phyloP scores from a whole-genome alignment of 2,797 vertebrate genomes.

The Petrocephalus sullivani region DNA sequence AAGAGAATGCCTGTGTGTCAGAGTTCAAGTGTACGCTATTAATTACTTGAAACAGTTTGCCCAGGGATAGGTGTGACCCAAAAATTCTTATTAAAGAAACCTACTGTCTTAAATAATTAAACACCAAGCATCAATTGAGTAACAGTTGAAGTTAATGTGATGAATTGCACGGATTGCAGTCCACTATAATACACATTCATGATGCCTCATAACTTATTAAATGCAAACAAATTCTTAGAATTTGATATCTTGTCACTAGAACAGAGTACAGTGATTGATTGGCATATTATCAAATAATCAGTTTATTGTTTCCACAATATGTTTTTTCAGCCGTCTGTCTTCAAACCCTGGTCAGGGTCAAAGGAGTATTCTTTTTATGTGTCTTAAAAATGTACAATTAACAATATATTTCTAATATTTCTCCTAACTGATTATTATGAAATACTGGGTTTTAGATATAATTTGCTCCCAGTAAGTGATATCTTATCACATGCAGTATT shows the following conservation, averaged over 20 bases:
- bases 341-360: neutral
- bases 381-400: neutral
- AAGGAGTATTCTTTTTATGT: neutral
- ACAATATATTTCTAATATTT: neutral
- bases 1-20: neutral
- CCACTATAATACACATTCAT: neutral
- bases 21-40: neutral
- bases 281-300: neutral
- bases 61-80: slow-evolving; percentile 3
- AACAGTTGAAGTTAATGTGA: neutral
- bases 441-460: neutral
- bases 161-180: neutral
- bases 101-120: neutral
- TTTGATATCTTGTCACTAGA: neutral
- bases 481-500: neutral
- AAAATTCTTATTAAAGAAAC: neutral
- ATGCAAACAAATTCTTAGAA: neutral
- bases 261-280: neutral
- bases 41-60: neutral
- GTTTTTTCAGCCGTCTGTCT: neutral
- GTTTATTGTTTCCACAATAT: neutral
- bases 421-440: neutral
- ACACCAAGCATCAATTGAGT: neutral
- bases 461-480: neutral
- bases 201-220: neutral